Conservation (phyloP, 2,888 invertebrate species). For the Odontocerum albicorne region DNA sequence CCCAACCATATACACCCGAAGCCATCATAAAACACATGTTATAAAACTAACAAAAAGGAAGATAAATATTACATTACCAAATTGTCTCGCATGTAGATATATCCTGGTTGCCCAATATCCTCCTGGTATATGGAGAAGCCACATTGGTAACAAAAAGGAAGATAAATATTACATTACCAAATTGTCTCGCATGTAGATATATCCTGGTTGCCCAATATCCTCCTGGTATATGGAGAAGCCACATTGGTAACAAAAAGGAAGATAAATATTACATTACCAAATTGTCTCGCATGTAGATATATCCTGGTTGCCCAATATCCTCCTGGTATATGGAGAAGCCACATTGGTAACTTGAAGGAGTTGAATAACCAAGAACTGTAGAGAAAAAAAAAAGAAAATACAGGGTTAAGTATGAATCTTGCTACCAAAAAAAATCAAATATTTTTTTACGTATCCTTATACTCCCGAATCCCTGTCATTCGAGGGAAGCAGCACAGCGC, state of each 20-base stretch:
- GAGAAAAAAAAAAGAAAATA: too few relatives aligned
- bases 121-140: conserved; percentile 29
- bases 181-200: conserved; percentile 29
- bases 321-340: conserved; percentile 29
- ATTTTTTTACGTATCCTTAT: too few relatives aligned
- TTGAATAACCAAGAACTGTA: conserved; percentile 28
- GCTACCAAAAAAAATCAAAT: too few relatives aligned
- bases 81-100: conserved; percentile 29
- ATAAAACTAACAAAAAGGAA: too few relatives aligned
- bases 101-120: conserved; percentile 27
- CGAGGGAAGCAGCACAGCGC: too few relatives aligned
- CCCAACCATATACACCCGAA: too few relatives aligned
- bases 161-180: too few relatives aligned
- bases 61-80: too few relatives aligned
- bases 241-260: conserved; percentile 24
- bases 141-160: conserved; percentile 24
- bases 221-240: conserved; percentile 29
- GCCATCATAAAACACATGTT: too few relatives aligned
- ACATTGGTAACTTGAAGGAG: conserved; percentile 25
- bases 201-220: conserved; percentile 27
- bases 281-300: conserved; percentile 29
- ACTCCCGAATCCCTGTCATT: too few relatives aligned
- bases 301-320: conserved; percentile 27
- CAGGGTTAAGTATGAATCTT: too few relatives aligned
- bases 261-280: too few relatives aligned